Evolutionary conservation across 2,113 vertebrate genomes (phyloP), one percentile per base, ranked within the genome.

Genomic region (Puntigrus tetrazona): DNA sequence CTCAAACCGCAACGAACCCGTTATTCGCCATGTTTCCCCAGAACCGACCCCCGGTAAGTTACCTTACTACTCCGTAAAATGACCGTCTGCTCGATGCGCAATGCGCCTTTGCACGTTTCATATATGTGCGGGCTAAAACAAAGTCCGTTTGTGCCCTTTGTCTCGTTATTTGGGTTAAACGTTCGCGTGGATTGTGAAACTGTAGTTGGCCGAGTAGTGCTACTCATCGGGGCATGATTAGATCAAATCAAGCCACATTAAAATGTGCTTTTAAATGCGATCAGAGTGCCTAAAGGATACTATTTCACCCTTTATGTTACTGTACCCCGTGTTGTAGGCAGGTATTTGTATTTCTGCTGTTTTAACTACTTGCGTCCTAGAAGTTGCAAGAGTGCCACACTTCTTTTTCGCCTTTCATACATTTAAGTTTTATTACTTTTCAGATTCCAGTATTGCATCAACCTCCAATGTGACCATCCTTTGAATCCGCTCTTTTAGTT

Each of bases 41-140:
- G 90, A 97, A 96, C 91, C 91, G 96, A 92, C 92, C 95, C 70
- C 91, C 95, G 94, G 96, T 97, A 92, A 96, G 96, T 94, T 87
- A 36, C 87, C 88, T 76, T 31, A 47, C 57, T 76, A 75, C 69
- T 70, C 47, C 20, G 18, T n/a, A 45, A 70, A 41, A 43, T 77
- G 41, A 77, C 38, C 31, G 85, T 89, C 84, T 88, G 84, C 87
- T 87, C 85, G 77, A 83, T 86, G 87, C 63, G 80, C 80, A 70
- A 52, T 82, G 80, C 80, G 80, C 65, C 55, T 82, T 18, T 55
- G 22, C 18, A 13, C 22, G 11, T 70, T 70, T 38, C 65, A 82
- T 7, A 7, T 16, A 7, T 13, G n/a, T n/a, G n/a, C n/a, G 25
- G 34, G 14, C 22, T 75, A 16, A 65, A 67, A 63, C 61, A 73